Evolutionary conservation across 2,888 invertebrate species (phyloP), one percentile per base, ranked within the genome.

Genomic region (Stenchaetothrips biformis): DNA sequence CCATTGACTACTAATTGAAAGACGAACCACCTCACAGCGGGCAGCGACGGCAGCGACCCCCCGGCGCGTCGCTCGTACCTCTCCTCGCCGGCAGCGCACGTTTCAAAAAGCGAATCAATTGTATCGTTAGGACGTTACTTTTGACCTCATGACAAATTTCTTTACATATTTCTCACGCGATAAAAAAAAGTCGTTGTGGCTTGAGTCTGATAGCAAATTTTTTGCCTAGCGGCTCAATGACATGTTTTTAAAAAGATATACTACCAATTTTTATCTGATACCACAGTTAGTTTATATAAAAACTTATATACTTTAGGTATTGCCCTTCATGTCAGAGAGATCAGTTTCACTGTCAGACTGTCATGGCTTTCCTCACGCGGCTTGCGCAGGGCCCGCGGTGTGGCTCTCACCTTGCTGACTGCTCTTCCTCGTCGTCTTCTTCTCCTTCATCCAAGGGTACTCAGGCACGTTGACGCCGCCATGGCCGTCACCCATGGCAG

Each of bases 371-470:
- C 53, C 53, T 16, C 13, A 53, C 59, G n/a, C n/a, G 59, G 59
- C 16, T 7, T 53, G n/a, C 37, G 16, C 53, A 37, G 37, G 37
- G 53, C 16, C 53, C 2, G n/a, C 53, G 53, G 6, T 7, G 13
- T 53, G 21, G 53, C 59, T 87, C 92, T 91, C 89, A 95, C 96
- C 96, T 94, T 96, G 96, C 87, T 95, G 95, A 87, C 92, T 95
- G 88, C 90, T 95, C 88, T 97, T 97, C 85, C 96, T 90, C 13
- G 95, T 94, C 2, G 95, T 95, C 89, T 97, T 97, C 90, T 97
- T 97, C 89, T 97, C 97, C 87, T 97, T 97, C 97, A 97, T 97
- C 97, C 97, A 97, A 16, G 97, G 95, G 86, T 96, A 97, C 86
- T 97, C 97, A 81, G 95, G 96, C 82, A 96, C 95, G 85, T 94